Base-by-base conservation (phyloP, 2,113 vertebrate genomes). In the Macrotis lagotis region DNA sequence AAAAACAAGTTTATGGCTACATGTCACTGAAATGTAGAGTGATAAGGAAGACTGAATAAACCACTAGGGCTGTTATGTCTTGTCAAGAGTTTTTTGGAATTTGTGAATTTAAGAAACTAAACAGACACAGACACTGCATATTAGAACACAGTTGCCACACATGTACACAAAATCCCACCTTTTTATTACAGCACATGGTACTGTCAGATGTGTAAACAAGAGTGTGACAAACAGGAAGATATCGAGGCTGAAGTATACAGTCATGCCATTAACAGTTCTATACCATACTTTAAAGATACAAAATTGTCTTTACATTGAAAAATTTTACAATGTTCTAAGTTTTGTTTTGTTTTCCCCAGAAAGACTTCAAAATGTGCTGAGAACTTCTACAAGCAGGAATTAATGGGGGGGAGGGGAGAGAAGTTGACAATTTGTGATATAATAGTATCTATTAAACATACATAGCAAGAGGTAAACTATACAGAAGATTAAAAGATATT, bases 101-200 rank as follows among this genome's bases (percentile, higher is more conserved):
- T 8, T 1, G 22, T 22, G 50, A 26, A 37, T 1, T 2, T 25
- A 14, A 53, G 24, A 14, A 88, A 24, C 74, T 51, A 55, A 53
- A 49, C 0, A 22, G 48, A 91, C 74, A 94, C 44, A 0, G 88
- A 93, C 95, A 94, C 16, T 0, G 50, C 25, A 49, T 94, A 96
- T 3, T 1, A 97, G 92, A 10, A 94, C 91, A 91, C 94, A 50
- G 92, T 66, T 22, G 92, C 66, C 97, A 97, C 93, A 50, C 14
- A 25, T 50, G 2, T 91, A 92, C 96, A 97, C 97, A 97, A 97
- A 98, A 97, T 96, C 97, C 98, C 96, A 97, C 97, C 98, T 96
- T 93, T 98, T 97, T 98, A 97, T 98, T 97, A 97, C 93, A 90
- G 98, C 97, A 94, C 51, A 88, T 48, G 97, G 95, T 83, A 88